These are phyloP conservation scores for Prionace glauca DNA, from an alignment of 2,797 vertebrate species.

Conservation along the genomic window DNA sequence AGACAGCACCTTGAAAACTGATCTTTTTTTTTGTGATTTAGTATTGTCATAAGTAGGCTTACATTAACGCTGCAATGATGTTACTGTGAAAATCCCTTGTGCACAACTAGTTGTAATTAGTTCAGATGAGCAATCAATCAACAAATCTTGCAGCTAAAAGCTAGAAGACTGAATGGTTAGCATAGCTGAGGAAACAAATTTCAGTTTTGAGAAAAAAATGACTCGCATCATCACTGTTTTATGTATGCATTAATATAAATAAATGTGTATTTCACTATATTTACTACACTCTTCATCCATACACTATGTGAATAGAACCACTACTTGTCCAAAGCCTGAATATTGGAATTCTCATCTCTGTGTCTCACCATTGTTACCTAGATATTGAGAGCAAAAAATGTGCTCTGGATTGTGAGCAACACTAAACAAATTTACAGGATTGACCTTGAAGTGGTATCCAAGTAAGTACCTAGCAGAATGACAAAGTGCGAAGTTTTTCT, in stretches of 20 bases:
- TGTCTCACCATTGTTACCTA: neutral
- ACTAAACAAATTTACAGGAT: neutral
- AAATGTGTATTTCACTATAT: neutral
- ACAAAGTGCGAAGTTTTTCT: neutral
- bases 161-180: neutral
- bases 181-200: neutral
- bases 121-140: neutral
- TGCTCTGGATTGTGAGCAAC: neutral
- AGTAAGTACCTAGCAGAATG: neutral
- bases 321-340: neutral
- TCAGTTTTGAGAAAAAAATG: neutral
- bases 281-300: neutral
- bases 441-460: neutral
- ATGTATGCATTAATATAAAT: neutral
- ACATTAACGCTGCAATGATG: too few species aligned
- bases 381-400: neutral
- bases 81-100: neutral
- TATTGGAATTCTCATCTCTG: neutral
- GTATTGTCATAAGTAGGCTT: too few species aligned
- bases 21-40: too few species aligned
- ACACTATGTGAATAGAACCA: neutral
- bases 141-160: neutral
- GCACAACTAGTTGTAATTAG: neutral
- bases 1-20: neutral
- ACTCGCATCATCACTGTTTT: neutral